Percentiles rank a stretch among this genome's conserved stretches.
phyloP scores from a whole-genome alignment of 1,140 invertebrate species.

The Spodoptera frugiperda region DNA sequence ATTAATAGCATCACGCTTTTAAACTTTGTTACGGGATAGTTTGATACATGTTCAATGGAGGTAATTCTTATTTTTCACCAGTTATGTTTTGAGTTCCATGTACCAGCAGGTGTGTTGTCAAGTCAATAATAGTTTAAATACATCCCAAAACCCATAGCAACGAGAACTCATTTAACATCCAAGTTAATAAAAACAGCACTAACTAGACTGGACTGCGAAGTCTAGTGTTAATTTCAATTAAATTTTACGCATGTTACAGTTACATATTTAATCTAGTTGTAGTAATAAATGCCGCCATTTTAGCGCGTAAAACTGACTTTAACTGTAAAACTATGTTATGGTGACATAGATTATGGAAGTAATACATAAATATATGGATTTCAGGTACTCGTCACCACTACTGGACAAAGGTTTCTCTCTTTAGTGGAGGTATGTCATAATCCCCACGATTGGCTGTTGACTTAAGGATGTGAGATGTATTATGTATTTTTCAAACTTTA shows the following conservation, averaged over 20 bases:
- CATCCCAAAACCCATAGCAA: neutral
- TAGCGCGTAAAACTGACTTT: slow-evolving; percentile 3
- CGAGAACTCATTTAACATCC: neutral
- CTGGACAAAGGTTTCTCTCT: too few species aligned
- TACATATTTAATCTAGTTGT: slow-evolving; percentile 9
- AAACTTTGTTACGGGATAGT: too few species aligned
- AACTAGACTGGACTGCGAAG: slow-evolving; percentile 2
- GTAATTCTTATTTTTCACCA: too few species aligned
- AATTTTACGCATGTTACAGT: slow-evolving; percentile 15
- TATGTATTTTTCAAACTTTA: too few species aligned
- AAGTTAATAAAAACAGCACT: neutral
- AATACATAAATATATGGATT: neutral
- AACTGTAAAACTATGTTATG: neutral
- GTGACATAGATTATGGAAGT: slow-evolving; percentile 4
- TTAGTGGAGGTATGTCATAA: too few species aligned
- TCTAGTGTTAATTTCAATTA: slow-evolving; percentile 26
- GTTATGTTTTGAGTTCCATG: too few species aligned
- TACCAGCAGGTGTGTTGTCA: too few species aligned
- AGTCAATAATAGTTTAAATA: too few species aligned
- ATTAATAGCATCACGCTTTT: too few species aligned
- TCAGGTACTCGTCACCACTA: neutral
- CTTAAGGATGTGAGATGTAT: too few species aligned
- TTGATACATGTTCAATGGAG: too few species aligned
- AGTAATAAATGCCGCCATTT: slow-evolving; percentile 22
- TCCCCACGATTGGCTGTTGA: too few species aligned